Evolutionary conservation across 2,113 vertebrate species (phyloP).

Genomic region (Epinephelus moara): DNA sequence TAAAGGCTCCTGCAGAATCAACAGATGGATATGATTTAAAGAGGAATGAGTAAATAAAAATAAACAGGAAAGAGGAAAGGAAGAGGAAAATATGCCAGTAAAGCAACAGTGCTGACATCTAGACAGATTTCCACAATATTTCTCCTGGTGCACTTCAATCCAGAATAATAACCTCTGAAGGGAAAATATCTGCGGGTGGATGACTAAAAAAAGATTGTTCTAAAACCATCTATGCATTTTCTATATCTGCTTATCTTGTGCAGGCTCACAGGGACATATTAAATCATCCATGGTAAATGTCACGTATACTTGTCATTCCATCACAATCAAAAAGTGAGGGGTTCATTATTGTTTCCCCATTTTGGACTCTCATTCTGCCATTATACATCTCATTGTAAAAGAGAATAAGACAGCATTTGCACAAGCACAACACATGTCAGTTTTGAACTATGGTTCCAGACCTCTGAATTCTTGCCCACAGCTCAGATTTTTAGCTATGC

Average conservation of each 20-base stretch:
- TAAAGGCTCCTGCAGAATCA: conserved; percentile 43
- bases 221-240: conserved; percentile 1
- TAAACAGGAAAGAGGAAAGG: conserved; percentile 11
- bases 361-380: background rate
- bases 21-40: conserved; percentile 64
- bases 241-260: background rate
- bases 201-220: background rate
- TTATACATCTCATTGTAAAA: background rate
- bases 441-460: background rate
- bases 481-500: background rate
- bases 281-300: background rate
- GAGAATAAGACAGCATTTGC: background rate
- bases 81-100: background rate
- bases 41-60: conserved; percentile 49
- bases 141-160: conserved; percentile 19
- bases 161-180: background rate
- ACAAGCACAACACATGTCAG: background rate
- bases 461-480: background rate
- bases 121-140: conserved; percentile 2
- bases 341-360: background rate
- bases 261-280: background rate
- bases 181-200: background rate
- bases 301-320: background rate
- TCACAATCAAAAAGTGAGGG: background rate
- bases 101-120: conserved; percentile 37